Base-by-base conservation (phyloP, 2,888 invertebrate genomes). In the Ichneumon xanthorius region DNA sequence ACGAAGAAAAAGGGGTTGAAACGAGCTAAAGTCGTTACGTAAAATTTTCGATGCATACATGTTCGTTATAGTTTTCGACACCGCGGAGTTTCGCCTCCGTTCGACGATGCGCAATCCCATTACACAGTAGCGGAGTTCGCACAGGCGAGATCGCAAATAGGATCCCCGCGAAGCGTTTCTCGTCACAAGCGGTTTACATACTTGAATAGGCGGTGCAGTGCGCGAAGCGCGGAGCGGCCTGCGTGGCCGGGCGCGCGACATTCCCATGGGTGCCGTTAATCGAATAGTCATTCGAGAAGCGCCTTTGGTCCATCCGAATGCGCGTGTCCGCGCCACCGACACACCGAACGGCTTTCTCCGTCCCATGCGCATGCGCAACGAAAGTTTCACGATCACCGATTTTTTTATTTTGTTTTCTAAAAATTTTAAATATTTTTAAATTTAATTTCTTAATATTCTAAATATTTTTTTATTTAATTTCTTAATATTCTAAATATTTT, bases 211-310 rank as follows among this genome's bases (percentile, higher is more conserved):
- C 58, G 70, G 11, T 48, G 16, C 22, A 14, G 19, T 26, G 30
- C 48, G 40, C 40, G 40, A 40, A 2, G 45, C 45, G 45, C 45
- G 45, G 45, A 16, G 45, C 45, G 45, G 45, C 14, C 19, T 48
- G 61, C 26, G 58, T 68, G 26, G 33, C 55, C 45, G 33, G 22
- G 26, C 80, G 71, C 65, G 80, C 65, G 55, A 61, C 76, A 76
- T 84, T 80, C 80, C 71, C 84, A 80, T 79, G 83, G 68, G 83
- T 40, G 78, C 76, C 45, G 50, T 77, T 80, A 80, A 84, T 84
- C 80, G 84, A 84, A 84, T 84, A 80, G 80, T 84, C 70, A 72
- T 80, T 76, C 84, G 80, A 58, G 63, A 50, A 45, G 55, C 40
- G 58, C 80, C 67, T 55, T 73, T 30, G 73, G 80, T 73, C 75